Evolutionary conservation across 1,140 invertebrate species (phyloP), one percentile per base, ranked within the genome.

Genomic region (Drosophila biarmipes): DNA sequence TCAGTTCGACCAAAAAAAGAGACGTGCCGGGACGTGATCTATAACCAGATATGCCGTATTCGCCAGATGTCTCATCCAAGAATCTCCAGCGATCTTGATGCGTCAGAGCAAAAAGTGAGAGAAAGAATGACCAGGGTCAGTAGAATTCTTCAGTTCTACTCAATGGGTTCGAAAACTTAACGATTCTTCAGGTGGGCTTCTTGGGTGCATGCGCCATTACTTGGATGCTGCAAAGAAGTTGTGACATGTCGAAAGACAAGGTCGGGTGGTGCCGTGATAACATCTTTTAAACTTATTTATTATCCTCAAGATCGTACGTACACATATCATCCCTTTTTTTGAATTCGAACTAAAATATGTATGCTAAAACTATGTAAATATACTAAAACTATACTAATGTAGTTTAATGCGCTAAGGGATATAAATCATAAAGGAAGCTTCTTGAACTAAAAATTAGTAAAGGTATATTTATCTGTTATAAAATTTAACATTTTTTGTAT

Each of bases 11-110:
- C 54, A 55, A 68, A 56, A 51, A 35, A 55, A 68, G 48, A 34
- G 27, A 40, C 67, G 63, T 69, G 24, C 64, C 67, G 67, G 67
- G 75, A 84, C 80, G 80, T 82, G 80, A 84, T 84, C 80, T 72
- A 79, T 69, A 54, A 21, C 48, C 71, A 79, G 45, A 82, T 84
- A 84, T 42, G 29, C 52, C 54, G 34, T 34, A 49, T 34, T 14
- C 57, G 27, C 61, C 29, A 71, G 69, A 84, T 82, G 80, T 45
- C 81, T 81, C 79, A 82, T 81, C 79, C 62, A 76, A 55, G 66
- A 71, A 57, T 71, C 68, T 72, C 37, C 29, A 8, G 27, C 43
- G 64, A 63, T 73, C 80, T 73, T 48, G 63, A 74, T 82, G 79
- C 79, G 79, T 82, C 79, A 82, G 69, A 24, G 46, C 46, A 14